Evolutionary conservation across 1,140 invertebrate species (phyloP), one percentile per base, ranked within the genome.

Genomic region (Drosophila sp.): DNA sequence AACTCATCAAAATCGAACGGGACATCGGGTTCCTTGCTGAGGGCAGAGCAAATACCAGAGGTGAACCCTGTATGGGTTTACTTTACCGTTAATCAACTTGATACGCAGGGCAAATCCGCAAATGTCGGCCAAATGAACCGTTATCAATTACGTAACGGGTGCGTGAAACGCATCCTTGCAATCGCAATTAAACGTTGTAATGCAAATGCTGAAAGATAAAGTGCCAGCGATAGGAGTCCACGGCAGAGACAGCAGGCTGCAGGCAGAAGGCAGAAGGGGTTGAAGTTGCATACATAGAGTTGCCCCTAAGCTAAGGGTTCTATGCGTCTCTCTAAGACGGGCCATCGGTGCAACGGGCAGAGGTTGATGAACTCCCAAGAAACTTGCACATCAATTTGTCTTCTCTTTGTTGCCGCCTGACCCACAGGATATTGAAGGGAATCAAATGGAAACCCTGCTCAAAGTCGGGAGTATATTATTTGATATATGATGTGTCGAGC

Each of bases 121-220:
- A 36, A 62, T 48, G 29, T 34, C 50, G 53, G 46, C 34, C 63
- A 82, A 89, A 89, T 82, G 79, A 89, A 87, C 83, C 83, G 83
- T 87, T 87, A 87, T 87, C 79, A 82, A 89, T 89, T 83, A 69
- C 59, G 53, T 71, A 87, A 80, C 83, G 79, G 83, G 74, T 72
- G 65, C 70, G 56, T 84, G 74, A 69, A 72, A 72, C 78, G 46
- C 67, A 76, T 73, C 64, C 63, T 51, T 41, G 34, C 32, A 57
- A 78, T 74, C 29, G 71, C 78, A 87, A 87, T 87, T 89, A 87
- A 87, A 72, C 57, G 48, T 54, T 50, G 51, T 70, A 72, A 89
- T 89, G 82, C 79, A 89, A 89, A 89, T 89, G 67, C 62, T 54
- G 65, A 69, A 40, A 83, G 79, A 89, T 89, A 83, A 64, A 89